Evolutionary conservation across 2,888 invertebrate species (phyloP).

Genomic region (Oligia latruncula): DNA sequence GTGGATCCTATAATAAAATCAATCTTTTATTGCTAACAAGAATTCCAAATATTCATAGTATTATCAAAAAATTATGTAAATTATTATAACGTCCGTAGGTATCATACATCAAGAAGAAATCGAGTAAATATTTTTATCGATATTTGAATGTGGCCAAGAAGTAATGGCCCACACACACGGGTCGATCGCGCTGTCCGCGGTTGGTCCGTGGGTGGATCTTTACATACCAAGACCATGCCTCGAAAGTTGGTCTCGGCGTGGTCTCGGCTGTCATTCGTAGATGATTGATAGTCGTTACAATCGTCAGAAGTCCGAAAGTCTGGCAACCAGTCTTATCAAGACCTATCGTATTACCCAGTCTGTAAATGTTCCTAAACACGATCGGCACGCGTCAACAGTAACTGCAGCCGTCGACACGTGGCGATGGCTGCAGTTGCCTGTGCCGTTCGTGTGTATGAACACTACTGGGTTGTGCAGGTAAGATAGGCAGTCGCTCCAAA

Average conservation of each 20-base stretch:
- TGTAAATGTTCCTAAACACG: no score
- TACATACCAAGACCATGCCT: not conserved
- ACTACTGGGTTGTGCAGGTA: not conserved
- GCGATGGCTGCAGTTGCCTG: no score
- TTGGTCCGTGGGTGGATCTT: not conserved
- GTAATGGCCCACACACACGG: not conserved
- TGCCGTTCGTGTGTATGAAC: no score
- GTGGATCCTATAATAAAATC: constrained; percentile 29
- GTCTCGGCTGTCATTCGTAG: not conserved
- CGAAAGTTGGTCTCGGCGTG: not conserved
- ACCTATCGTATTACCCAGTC: not conserved
- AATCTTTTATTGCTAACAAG: constrained; percentile 25
- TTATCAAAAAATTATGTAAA: constrained; percentile 40
- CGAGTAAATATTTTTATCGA: constrained; percentile 28
- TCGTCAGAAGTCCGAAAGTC: not conserved
- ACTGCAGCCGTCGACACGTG: no score
- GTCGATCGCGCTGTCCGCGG: no score
- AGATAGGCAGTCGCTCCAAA: not conserved
- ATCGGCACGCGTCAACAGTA: no score
- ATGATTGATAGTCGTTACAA: no score
- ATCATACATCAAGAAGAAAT: constrained; percentile 56
- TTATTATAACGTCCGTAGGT: constrained; percentile 39
- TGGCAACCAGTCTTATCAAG: not conserved
- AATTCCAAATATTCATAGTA: constrained; percentile 34
- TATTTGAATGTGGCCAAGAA: not conserved